Evolutionary conservation across 2,888 invertebrate genomes (phyloP), one percentile per base, ranked within the genome.

Genomic region (Hylaea fasciaria): DNA sequence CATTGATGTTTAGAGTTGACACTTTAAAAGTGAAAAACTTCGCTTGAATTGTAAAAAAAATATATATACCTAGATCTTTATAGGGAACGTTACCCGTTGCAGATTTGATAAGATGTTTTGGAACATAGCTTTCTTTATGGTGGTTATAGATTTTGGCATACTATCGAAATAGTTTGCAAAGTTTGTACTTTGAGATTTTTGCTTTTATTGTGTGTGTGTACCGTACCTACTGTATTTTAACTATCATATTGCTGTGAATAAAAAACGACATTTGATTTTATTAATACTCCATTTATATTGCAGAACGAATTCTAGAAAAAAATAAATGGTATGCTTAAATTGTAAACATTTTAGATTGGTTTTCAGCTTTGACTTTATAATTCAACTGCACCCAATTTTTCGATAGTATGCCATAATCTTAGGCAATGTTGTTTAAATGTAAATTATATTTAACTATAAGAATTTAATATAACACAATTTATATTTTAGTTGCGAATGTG

Each of bases 401-500:
- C 60, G 58, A 61, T 55, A 54, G 54, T 59, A 13, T 51, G 64
- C 39, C 50, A 62, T 53, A 57, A 55, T 65, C 54, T 63, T 62
- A 72, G 71, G 71, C 73, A 64, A 70, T 72, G 78, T 81, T 83
- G 73, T 80, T 78, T 74, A 72, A 77, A 77, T 76, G 71, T 77
- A 75, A 78, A 77, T 66, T 74, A 74, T 78, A 74, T 70, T 70
- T 69, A 73, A 68, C 55, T 69, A 65, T 63, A 65, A 59, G 64
- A 52, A 61, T 59, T 80, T 77, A 71, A 76, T 76, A 77, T 82
- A 77, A 81, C 78, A 73, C 68, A 37, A 1, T 54, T 61, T 56
- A 48, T 64, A 45, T 53, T 67, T 58, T 48, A 62, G 66, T 61
- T 54, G 47, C 60, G 29, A 45, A 53, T 58, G 56, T 56, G 53